These are phyloP conservation scores for Hirtodrosophila trivittata DNA, from an alignment of 2,888 invertebrate species.

Conservation along the genomic window DNA sequence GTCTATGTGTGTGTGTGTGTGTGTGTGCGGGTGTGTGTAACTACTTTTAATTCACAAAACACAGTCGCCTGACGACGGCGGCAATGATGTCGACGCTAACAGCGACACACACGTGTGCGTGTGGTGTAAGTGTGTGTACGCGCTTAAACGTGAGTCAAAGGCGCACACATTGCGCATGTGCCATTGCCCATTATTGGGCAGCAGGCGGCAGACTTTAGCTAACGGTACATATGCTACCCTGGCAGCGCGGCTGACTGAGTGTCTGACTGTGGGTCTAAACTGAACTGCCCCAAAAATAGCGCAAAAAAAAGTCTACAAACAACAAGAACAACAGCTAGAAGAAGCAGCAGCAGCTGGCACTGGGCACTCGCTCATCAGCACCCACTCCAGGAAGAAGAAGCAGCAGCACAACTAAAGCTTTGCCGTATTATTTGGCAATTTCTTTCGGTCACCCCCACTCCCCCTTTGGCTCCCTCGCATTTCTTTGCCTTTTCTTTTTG, in stretches of 20 bases:
- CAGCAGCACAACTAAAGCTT: slow-evolving; percentile 4
- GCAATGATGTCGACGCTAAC: slow-evolving; percentile 31
- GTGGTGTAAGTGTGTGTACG: slow-evolving; percentile 6
- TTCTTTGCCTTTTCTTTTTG: slow-evolving; percentile 1
- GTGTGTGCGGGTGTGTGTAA: slow-evolving; percentile 13
- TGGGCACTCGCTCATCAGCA: neutral
- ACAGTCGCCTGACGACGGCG: slow-evolving; percentile 25
- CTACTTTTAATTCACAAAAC: slow-evolving; percentile 58
- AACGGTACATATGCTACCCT: slow-evolving; percentile 24
- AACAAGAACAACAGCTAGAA: slow-evolving; percentile 16
- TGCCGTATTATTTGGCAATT: slow-evolving; percentile 3
- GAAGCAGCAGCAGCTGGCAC: slow-evolving; percentile 27
- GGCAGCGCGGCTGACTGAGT: slow-evolving; percentile 27
- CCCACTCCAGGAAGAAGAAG: neutral
- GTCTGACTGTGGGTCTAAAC: slow-evolving; percentile 12
- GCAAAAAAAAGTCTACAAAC: slow-evolving; percentile 25
- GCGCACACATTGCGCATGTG: slow-evolving; percentile 41
- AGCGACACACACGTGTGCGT: slow-evolving; percentile 36
- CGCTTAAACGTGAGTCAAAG: neutral
- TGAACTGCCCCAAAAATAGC: slow-evolving; percentile 9
- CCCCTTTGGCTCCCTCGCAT: neutral
- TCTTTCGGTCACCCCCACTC: neutral
- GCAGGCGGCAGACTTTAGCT: slow-evolving; percentile 1
- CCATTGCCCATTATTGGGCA: slow-evolving; percentile 8
- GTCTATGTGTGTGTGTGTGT: slow-evolving; percentile 2